Percentiles rank a stretch among this genome's conserved stretches.
These are phyloP conservation scores for Arrhopalites spinosus DNA, from an alignment of 2,888 invertebrate species.

Conservation along the genomic window DNA sequence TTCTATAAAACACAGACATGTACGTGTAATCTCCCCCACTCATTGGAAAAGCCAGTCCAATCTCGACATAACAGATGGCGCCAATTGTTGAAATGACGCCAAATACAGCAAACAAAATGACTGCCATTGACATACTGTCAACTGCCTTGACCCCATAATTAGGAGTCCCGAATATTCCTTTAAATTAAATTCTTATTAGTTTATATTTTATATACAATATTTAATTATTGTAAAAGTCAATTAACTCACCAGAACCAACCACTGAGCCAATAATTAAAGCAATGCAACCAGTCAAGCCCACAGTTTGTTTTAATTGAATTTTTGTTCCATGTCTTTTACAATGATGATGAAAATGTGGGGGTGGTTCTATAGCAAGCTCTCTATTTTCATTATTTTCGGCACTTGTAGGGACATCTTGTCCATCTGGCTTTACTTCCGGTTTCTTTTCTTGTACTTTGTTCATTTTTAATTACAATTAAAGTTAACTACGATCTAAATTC, in stretches of 20 bases:
- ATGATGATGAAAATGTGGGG: no score
- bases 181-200: not conserved
- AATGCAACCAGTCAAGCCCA: conserved; percentile 32
- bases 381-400: no score
- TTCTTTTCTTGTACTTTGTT: no score
- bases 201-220: not conserved
- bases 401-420: no score
- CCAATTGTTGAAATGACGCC: conserved; percentile 38
- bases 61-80: conserved; percentile 41
- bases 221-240: not conserved
- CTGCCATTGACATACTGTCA: conserved; percentile 6
- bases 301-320: not conserved
- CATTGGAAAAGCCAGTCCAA: conserved; percentile 36
- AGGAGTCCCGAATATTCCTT: conserved; percentile 40
- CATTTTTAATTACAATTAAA: no score
- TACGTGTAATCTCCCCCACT: conserved; percentile 40
- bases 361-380: no score
- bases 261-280: conserved; percentile 30
- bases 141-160: conserved; percentile 20
- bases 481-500: no score
- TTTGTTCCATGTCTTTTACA: no score
- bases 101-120: conserved; percentile 36
- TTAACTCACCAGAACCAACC: conserved; percentile 27
- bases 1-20: conserved; percentile 36
- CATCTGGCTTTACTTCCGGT: no score